These are phyloP conservation scores for Machimus atricapillus DNA, from an alignment of 2,888 invertebrate genomes.

Conservation along the genomic window DNA sequence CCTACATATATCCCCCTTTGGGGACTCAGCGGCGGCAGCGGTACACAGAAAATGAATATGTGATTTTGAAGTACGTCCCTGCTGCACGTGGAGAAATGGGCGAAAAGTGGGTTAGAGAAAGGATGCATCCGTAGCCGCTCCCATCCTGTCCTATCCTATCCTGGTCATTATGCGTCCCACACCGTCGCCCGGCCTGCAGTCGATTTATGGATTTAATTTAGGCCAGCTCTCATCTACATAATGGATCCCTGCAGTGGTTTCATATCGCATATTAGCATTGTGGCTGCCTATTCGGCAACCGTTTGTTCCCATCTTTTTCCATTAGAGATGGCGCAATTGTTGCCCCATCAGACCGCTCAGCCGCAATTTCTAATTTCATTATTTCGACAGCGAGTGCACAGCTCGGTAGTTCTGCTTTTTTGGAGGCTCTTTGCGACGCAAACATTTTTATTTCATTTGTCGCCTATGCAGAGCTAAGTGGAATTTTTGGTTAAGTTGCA, in stretches of 20 bases:
- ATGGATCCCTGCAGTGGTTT: conserved; percentile 51
- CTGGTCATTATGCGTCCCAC: conserved; percentile 7
- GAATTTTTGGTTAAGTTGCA: neutral
- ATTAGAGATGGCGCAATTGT: conserved; percentile 4
- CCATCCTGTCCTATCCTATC: neutral
- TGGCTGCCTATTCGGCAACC: neutral
- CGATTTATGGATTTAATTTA: conserved; percentile 50
- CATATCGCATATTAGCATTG: conserved; percentile 42
- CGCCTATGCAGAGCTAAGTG: neutral
- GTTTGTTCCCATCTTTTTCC: conserved; percentile 13
- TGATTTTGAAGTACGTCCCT: conserved; percentile 29
- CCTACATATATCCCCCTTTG: neutral
- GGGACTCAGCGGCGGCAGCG: neutral
- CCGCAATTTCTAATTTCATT: conserved; percentile 23
- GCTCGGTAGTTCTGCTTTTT: neutral
- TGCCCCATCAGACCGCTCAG: neutral
- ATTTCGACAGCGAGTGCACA: neutral
- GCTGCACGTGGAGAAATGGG: neutral
- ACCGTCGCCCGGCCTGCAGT: conserved; percentile 41
- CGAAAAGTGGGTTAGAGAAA: conserved; percentile 9
- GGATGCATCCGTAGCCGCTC: conserved; percentile 5
- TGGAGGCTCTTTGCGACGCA: neutral
- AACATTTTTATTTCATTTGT: neutral
- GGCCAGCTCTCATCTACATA: conserved; percentile 50
- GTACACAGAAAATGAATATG: conserved; percentile 29